Conservation (phyloP, 2,113 vertebrate species). For the Siphamia tubifer region DNA sequence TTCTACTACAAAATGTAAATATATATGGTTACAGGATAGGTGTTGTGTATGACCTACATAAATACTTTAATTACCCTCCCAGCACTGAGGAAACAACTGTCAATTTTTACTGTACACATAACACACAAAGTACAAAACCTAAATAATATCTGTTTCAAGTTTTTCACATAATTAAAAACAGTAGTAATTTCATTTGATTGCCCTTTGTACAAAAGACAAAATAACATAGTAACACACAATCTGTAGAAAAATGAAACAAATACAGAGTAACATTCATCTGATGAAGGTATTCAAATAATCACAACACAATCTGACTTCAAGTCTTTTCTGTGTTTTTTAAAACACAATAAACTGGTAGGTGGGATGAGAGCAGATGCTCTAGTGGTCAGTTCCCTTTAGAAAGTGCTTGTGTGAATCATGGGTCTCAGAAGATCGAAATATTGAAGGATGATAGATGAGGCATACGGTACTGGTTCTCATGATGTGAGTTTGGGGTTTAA, state of each 20-base stretch:
- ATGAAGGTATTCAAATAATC: slow-evolving; percentile 35
- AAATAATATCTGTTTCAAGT: slow-evolving; percentile 59
- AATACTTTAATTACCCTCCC: slow-evolving; percentile 5
- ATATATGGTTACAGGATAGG: slow-evolving; percentile 18
- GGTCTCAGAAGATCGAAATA: slow-evolving; percentile 17
- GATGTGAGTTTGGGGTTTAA: slow-evolving; percentile 47
- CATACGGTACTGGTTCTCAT: slow-evolving; percentile 10
- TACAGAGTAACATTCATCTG: slow-evolving; percentile 14
- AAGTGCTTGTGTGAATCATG: slow-evolving; percentile 53
- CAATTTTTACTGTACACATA: slow-evolving; percentile 15
- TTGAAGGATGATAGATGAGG: slow-evolving; percentile 11
- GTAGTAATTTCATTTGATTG: not conserved
- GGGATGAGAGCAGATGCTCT: slow-evolving; percentile 33
- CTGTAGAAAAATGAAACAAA: slow-evolving; percentile 30
- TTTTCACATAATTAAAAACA: slow-evolving; percentile 29
- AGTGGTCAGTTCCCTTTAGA: slow-evolving; percentile 59
- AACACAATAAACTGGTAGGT: slow-evolving; percentile 20
- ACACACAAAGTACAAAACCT: slow-evolving; percentile 1
- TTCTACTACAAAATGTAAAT: not conserved
- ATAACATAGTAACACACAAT: slow-evolving; percentile 1
- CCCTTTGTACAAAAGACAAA: slow-evolving; percentile 48
- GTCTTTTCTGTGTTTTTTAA: slow-evolving; percentile 32
- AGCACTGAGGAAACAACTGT: not conserved
- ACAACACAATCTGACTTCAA: slow-evolving; percentile 35
- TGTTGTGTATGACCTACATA: slow-evolving; percentile 1